phyloP scores from a whole-genome alignment of 2,888 invertebrate genomes.

The Pammene fasciana region DNA sequence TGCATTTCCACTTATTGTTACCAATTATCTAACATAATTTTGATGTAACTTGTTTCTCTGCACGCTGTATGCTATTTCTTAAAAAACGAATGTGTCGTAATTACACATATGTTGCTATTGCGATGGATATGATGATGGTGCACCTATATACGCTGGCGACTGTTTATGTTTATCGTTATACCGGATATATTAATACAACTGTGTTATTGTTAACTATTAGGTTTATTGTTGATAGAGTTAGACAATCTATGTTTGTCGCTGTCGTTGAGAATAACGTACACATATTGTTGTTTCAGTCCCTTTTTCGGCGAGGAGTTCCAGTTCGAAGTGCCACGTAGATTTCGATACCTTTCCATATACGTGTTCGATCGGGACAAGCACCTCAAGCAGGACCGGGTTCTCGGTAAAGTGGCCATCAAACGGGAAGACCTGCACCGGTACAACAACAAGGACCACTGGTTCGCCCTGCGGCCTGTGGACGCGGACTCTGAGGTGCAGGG shows the following conservation, averaged over 20 bases:
- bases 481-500: slow-evolving; percentile 96
- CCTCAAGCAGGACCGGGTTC: slow-evolving; percentile 91
- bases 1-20: slow-evolving; percentile 3
- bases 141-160: not conserved
- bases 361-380: slow-evolving; percentile 93
- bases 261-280: not conserved
- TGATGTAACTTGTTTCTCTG: not conserved
- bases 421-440: slow-evolving; percentile 93
- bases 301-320: slow-evolving; percentile 97
- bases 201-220: not conserved
- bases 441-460: slow-evolving; percentile 97
- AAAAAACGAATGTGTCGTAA: not conserved
- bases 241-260: not conserved
- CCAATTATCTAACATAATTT: not conserved
- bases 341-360: slow-evolving; percentile 94
- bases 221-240: not conserved
- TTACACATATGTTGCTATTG: slow-evolving; percentile 2
- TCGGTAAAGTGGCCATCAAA: slow-evolving; percentile 92
- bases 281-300: slow-evolving; percentile 85
- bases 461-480: slow-evolving; percentile 92
- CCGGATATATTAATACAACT: not conserved
- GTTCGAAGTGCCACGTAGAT: slow-evolving; percentile 95
- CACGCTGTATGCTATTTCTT: not conserved
- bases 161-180: slow-evolving; percentile 1
- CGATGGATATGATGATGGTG: not conserved